Evolutionary conservation across 2,888 invertebrate genomes (phyloP).

Genomic region (Tenthredo mesomela): DNA sequence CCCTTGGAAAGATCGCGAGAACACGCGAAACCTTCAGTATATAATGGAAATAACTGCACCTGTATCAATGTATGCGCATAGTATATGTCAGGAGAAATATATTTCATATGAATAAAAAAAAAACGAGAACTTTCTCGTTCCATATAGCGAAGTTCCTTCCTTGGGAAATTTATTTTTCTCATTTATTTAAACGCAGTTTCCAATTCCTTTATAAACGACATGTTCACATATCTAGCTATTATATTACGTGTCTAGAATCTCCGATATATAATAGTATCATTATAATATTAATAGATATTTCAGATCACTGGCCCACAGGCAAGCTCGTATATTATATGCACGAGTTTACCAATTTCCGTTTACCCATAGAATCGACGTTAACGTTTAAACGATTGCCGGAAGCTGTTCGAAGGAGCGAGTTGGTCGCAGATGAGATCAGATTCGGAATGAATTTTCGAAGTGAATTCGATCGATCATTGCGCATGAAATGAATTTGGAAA

Average conservation of each 20-base stretch:
- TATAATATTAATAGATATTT: constrained; percentile 18
- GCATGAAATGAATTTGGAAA: background rate
- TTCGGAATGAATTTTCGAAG: background rate
- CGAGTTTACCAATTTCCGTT: constrained; percentile 43
- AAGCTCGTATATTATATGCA: constrained; percentile 7
- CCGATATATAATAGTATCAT: background rate
- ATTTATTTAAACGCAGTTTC: background rate
- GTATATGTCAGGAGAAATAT: background rate
- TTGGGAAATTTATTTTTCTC: background rate
- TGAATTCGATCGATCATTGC: background rate
- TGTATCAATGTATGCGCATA: background rate
- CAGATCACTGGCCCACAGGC: background rate
- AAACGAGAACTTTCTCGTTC: background rate
- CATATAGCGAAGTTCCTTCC: background rate
- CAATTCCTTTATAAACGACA: background rate
- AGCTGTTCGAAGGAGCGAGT: constrained; percentile 5
- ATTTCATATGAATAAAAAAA: background rate
- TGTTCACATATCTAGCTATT: background rate
- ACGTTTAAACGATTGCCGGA: constrained; percentile 40
- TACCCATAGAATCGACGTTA: constrained; percentile 2
- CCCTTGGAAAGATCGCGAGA: constrained; percentile 9
- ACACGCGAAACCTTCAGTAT: constrained; percentile 29
- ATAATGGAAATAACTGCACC: constrained; percentile 34
- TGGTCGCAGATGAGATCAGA: background rate
- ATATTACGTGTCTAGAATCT: constrained; percentile 27